Base-by-base conservation (phyloP, 92 coral and sea anemone species). In the Scolanthus callimorphus region DNA sequence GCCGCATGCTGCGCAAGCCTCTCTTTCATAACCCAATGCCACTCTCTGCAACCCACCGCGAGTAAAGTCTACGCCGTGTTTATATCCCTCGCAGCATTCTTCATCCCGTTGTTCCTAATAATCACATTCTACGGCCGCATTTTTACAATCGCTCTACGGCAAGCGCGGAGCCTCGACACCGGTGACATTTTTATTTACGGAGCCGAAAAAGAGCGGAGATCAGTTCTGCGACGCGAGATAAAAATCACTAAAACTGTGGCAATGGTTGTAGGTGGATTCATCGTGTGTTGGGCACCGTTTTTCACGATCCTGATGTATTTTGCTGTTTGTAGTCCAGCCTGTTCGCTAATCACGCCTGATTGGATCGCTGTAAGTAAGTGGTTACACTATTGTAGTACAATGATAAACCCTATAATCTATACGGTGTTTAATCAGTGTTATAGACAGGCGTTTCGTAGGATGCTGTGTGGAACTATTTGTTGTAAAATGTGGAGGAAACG, bases 231-330 rank as follows among this genome's bases (percentile, higher is more conserved):
- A 11, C 62, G 80, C 12, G 96, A 87, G 44, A 80, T 87, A 2
- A 83, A 70, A 70, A 50, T 87, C 6, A 70, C 96, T 20, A 87
- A 87, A 56, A 87, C 81, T 0, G 12, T 87, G 11, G 96, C 82
- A 1, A 39, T 87, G 21, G 96, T 87, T 3, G 80, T 87, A 2
- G 96, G 96, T 3, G 81, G 86, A 0, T 87, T 87, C 51, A 49
- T 87, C 19, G 38, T 87, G 1, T 87, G 96, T 52, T 87, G 96
- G 96, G 66, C 80, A 12, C 96, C 96, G 50, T 87, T 87, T 64
- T 87, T 87, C 34, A 57, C 74, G 1, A n/a, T 87, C 37, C 58
- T 87, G 15, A 51, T 87, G 19, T 19, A 59, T 4, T 78, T 48
- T 22, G 90, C 96, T 0, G 66, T 78, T 17, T 87, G 96, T 51